Base-by-base conservation (phyloP, 2,113 vertebrate species). In the Pteropus alecto region DNA sequence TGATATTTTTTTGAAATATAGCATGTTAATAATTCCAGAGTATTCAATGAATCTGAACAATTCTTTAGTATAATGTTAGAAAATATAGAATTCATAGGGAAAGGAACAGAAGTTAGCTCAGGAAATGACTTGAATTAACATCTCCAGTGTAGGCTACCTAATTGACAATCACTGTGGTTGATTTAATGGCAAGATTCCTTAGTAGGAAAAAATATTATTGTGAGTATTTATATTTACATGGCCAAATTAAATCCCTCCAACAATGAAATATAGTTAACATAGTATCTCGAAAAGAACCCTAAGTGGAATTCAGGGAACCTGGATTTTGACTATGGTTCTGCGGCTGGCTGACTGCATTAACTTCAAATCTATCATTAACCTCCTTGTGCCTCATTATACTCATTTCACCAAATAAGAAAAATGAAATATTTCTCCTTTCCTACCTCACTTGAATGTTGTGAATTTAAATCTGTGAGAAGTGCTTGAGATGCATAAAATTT, bases 321-420 rank as follows among this genome's bases (percentile, higher is more conserved):
- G 94, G 90, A 96, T 96, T 93, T 91, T 86, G 95, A 74, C 35
- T 56, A 38, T 95, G 97, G 81, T 96, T 98, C 94, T 97, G 90
- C 89, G 93, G 67, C 97, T 97, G 97, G 93, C 97, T 97, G 97
- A 97, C 97, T 97, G 77, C 97, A 97, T 98, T 98, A 97, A 94
- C 97, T 97, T 98, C 97, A 96, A 94, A 96, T 95, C 95, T 97
- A 97, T 97, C 96, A 97, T 98, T 98, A 97, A 97, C 97, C 94
- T 97, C 95, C 94, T 97, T 96, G 88, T 97, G 97, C 94, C 88
- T 97, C 97, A 96, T 97, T 97, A 98, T 97, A 94, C 83, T 98
- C 97, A 97, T 98, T 98, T 96, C 91, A 83, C 85, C 97, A 98
- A 98, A 98, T 96, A 97, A 96, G 96, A 96, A 97, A 97, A 97